These are phyloP conservation scores for Glandiceps talaboti DNA, from an alignment of 53 echinoderm and acorn worm species.

Conservation along the genomic window DNA sequence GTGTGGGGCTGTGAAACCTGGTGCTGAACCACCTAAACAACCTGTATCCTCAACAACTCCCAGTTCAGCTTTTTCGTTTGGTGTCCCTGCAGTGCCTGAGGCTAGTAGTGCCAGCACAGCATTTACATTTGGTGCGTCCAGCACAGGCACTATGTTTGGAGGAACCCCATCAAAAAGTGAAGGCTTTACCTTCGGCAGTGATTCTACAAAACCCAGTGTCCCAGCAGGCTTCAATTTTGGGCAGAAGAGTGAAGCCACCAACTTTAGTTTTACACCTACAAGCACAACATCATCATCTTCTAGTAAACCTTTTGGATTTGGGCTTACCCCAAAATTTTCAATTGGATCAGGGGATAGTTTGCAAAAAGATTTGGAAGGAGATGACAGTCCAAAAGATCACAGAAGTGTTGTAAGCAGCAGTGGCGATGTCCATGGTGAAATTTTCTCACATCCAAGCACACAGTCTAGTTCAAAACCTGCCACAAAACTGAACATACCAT, in stretches of 20 bases:
- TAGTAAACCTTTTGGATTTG: neutral
- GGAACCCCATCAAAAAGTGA: neutral
- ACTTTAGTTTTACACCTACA: neutral
- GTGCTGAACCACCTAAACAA: conserved; percentile 5
- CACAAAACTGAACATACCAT: neutral
- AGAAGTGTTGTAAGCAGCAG: neutral
- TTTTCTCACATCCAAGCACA: neutral
- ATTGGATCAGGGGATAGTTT: neutral
- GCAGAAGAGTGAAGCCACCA: neutral
- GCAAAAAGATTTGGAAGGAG: neutral
- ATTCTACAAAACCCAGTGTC: too few species aligned
- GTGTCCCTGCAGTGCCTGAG: neutral
- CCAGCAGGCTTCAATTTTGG: neutral
- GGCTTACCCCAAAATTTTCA: neutral
- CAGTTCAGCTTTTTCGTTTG: neutral
- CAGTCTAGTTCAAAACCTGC: neutral
- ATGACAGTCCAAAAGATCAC: neutral
- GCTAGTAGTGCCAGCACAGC: neutral
- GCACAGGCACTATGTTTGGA: too few species aligned
- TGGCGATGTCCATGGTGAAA: neutral
- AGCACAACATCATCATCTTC: neutral
- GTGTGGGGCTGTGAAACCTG: conserved; percentile 49
- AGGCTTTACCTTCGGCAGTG: neutral
- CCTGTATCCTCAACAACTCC: neutral
- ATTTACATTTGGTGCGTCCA: neutral